These are phyloP conservation scores for Paedocypris micromegethes DNA, from an alignment of 2,797 vertebrate species.

Conservation along the genomic window DNA sequence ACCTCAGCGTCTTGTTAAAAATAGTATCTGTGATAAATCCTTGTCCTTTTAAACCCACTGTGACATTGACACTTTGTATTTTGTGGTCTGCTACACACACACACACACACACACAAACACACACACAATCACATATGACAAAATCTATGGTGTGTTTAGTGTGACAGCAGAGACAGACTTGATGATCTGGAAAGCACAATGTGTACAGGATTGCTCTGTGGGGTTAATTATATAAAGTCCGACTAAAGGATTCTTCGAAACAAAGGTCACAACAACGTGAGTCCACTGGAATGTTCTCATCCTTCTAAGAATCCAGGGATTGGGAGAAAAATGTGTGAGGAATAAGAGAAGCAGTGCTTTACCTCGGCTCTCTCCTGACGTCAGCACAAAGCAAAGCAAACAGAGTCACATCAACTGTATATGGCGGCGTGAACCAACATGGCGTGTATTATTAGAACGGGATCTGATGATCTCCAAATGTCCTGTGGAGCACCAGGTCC, in stretches of 20 bases:
- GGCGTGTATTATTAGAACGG: no score
- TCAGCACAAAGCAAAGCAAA: constrained; percentile 44
- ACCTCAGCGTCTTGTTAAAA: no score
- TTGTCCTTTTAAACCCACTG: no score
- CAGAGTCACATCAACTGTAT: constrained; percentile 5
- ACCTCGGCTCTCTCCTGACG: constrained; percentile 66
- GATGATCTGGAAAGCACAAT: constrained; percentile 9
- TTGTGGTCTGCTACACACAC: not conserved
- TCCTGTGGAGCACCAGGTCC: constrained; percentile 37
- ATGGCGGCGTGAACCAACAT: no score
- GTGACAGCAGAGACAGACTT: not conserved
- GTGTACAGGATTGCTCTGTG: constrained; percentile 17
- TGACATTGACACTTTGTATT: not conserved
- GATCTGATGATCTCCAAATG: constrained; percentile 17
- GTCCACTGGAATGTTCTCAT: constrained; percentile 32
- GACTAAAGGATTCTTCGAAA: constrained; percentile 23
- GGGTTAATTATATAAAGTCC: constrained; percentile 29
- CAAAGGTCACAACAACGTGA: constrained; percentile 34
- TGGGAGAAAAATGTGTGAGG: constrained; percentile 9
- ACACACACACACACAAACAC: no score
- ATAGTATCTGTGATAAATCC: no score
- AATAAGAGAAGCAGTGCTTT: constrained; percentile 20
- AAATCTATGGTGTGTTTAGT: not conserved
- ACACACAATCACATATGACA: no score
- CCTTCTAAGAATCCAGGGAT: constrained; percentile 12